Percentiles rank a stretch among this genome's conserved stretches.
phyloP scores from a whole-genome alignment of 2,797 vertebrate species.

The Platyrinchus mystaceus region DNA sequence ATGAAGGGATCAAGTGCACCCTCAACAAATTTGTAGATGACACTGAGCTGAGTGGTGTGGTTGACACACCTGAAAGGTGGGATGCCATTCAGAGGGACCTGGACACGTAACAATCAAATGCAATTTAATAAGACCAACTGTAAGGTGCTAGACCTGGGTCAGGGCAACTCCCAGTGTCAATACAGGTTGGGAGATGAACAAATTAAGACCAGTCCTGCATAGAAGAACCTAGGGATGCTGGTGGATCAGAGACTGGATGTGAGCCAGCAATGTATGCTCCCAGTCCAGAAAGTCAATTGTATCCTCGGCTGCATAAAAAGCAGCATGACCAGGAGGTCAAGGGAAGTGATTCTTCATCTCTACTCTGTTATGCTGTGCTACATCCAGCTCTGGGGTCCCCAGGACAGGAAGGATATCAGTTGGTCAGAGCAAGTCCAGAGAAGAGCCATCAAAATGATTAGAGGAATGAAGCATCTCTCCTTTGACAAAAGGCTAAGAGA shows the following conservation, averaged over 20 bases:
- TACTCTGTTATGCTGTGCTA: not conserved
- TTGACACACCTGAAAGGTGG: not conserved
- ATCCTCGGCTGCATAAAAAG: not conserved
- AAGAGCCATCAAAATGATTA: not conserved
- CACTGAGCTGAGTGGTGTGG: not conserved
- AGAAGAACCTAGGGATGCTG: not conserved
- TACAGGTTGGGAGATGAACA: not conserved
- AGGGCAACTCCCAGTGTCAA: not conserved
- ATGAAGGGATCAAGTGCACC: not conserved
- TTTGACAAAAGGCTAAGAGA: not conserved
- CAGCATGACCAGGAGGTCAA: fast-evolving
- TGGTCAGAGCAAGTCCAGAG: not conserved
- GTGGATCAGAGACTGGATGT: fast-evolving
- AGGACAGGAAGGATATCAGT: not conserved
- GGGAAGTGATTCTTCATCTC: not conserved
- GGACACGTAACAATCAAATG: not conserved
- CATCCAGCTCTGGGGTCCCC: not conserved
- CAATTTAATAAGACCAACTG: not conserved
- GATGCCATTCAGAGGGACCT: not conserved
- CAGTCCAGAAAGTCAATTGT: fast-evolving
- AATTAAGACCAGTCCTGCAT: fast-evolving
- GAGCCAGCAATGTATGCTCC: fast-evolving
- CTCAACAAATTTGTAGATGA: not conserved
- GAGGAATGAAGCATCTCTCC: too few relatives aligned
- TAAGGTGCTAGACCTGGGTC: not conserved